Conservation (phyloP, 1,140 invertebrate genomes). For the Eurosta solidaginis region DNA sequence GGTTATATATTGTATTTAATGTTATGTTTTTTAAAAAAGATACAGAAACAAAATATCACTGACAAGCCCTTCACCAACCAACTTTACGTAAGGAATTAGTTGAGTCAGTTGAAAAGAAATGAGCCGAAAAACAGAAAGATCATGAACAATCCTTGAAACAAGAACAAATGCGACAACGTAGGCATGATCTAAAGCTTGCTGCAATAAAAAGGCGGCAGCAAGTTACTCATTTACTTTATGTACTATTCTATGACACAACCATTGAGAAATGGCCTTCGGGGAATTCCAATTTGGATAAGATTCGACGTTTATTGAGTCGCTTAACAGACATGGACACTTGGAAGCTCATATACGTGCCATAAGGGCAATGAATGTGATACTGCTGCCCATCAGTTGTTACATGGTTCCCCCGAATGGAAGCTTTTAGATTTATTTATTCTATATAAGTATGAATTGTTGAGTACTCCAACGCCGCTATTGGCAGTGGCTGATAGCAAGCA, state of each 20-base stretch:
- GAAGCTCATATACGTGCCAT: conserved; percentile 47
- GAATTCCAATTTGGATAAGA: not conserved
- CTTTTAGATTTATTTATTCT: conserved; percentile 47
- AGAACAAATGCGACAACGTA: no score
- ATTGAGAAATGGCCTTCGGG: conserved; percentile 22
- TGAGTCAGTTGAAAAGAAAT: no score
- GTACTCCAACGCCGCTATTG: not conserved
- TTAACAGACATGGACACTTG: conserved; percentile 41
- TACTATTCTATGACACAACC: conserved; percentile 37
- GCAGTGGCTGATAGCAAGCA: not conserved
- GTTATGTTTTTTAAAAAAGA: no score
- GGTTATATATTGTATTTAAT: no score
- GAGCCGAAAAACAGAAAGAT: no score
- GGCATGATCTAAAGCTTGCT: no score
- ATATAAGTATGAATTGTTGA: conserved; percentile 21
- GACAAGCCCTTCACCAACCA: no score
- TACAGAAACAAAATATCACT: no score
- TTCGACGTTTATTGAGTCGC: conserved; percentile 41
- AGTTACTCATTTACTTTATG: conserved; percentile 46
- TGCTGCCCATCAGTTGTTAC: conserved; percentile 51
- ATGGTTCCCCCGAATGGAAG: conserved; percentile 54
- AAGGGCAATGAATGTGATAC: conserved; percentile 52
- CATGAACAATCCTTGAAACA: no score
- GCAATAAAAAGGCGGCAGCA: no score
- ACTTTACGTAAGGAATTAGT: no score